phyloP scores from a whole-genome alignment of 2,888 invertebrate species.

The Lepidochitona cinerea region DNA sequence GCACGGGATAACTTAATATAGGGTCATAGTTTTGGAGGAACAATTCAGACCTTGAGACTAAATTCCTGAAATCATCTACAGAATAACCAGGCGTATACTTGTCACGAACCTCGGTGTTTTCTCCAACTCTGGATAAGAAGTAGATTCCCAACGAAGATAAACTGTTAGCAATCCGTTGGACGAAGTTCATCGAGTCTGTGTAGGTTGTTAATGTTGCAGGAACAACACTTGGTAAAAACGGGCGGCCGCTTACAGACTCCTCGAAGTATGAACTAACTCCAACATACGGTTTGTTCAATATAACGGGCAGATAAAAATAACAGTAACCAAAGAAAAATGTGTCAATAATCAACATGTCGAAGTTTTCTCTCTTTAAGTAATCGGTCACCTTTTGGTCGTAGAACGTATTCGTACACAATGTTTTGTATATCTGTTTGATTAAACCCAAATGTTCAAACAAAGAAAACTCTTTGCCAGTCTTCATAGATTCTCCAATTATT shows the following conservation, averaged over 20 bases:
- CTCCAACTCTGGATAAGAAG: too few relatives aligned
- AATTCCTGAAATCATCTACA: too few relatives aligned
- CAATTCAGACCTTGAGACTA: too few relatives aligned
- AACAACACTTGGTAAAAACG: background rate
- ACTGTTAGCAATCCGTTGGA: background rate
- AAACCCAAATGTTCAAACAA: background rate
- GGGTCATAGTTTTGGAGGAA: too few relatives aligned
- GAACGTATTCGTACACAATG: constrained; percentile 2
- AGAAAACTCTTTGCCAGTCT: background rate
- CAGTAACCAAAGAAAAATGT: background rate
- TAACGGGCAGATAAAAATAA: background rate
- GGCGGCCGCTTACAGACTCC: background rate
- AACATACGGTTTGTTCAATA: background rate
- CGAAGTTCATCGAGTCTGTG: background rate
- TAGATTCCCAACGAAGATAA: too few relatives aligned
- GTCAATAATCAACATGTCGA: constrained; percentile 3
- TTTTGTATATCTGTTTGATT: background rate
- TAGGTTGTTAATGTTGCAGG: background rate
- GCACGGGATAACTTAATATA: too few relatives aligned
- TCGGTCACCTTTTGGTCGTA: background rate
- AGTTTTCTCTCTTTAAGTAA: background rate
- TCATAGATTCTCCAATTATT: background rate
- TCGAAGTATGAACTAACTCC: background rate
- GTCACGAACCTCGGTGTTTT: too few relatives aligned
- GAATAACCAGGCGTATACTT: too few relatives aligned